phyloP scores from a whole-genome alignment of 2,797 vertebrate genomes.

The Triplophysa yarkandensis region DNA sequence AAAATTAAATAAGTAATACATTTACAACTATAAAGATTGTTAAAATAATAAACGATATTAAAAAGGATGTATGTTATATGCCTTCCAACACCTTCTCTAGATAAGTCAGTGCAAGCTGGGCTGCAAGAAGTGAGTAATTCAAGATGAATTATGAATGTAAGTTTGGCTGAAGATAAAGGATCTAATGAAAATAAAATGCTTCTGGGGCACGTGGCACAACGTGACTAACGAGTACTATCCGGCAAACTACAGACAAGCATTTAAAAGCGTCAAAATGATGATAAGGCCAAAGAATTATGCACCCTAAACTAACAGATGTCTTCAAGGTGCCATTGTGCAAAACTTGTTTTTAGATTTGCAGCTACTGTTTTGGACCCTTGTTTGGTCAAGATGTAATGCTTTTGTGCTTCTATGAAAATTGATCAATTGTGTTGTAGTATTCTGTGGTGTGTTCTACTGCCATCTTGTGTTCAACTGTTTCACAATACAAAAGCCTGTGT shows the following conservation, averaged over 20 bases:
- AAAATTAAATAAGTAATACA: too few species aligned
- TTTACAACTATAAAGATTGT: too few species aligned
- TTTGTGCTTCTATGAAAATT: not conserved
- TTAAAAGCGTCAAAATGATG: slow-evolving; percentile 94
- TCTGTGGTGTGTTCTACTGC: slow-evolving; percentile 70
- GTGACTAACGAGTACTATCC: slow-evolving; percentile 76
- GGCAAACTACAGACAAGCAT: slow-evolving; percentile 84
- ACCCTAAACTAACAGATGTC: slow-evolving; percentile 67
- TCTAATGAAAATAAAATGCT: slow-evolving; percentile 66
- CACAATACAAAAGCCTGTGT: slow-evolving; percentile 60
- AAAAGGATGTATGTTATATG: too few species aligned
- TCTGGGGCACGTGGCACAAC: slow-evolving; percentile 96
- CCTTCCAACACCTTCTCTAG: not conserved
- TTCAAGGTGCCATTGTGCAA: not conserved
- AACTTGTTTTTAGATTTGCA: not conserved
- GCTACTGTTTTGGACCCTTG: not conserved
- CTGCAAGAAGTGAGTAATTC: slow-evolving; percentile 11
- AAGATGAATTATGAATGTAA: slow-evolving; percentile 65
- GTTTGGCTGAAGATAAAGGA: slow-evolving; percentile 70
- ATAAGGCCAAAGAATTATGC: slow-evolving; percentile 89
- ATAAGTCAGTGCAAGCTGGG: not conserved
- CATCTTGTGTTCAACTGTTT: slow-evolving; percentile 66
- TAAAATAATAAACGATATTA: too few species aligned
- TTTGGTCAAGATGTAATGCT: not conserved
- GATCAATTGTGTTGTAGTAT: not conserved